Base-by-base conservation (phyloP, 37 sponge, comb jelly and placozoan genomes). In the Chondrilla cf. caribensis region DNA sequence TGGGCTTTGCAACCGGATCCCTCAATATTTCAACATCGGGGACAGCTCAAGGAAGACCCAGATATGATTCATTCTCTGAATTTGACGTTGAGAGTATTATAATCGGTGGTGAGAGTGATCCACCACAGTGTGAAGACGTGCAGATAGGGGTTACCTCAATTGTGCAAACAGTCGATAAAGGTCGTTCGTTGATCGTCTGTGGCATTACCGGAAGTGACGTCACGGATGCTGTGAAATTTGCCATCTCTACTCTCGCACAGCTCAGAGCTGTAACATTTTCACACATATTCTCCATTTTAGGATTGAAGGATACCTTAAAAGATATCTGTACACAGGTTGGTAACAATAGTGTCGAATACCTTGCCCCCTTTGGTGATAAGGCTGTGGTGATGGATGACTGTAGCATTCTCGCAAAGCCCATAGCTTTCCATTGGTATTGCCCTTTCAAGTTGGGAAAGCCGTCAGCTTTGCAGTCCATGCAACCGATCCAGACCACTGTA, bases 341-440 rank as follows among this genome's bases (percentile, higher is more conserved):
- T 47, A 47, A 11, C 6, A 11, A 47, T 14, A 47, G 51, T 11
- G 11, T 47, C 11, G 9, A 47, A 6, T 47, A 6, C 51, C 51
- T 47, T 47, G 6, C 51, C 6, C 51, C 51, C 51, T 47, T 47
- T 47, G 51, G 9, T 62, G 64, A 62, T 62, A 62, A 29, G 29
- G 29, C 15, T n/a, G 64, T 62, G 6, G 5, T 62, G 29, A 5
- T 28, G 14, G 59, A 51, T 24, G 91, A 90, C 58, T 5, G 65
- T 42, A 19, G 72, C 9, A 81, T 76, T 14, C 84, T 90, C 25
- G 17, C 59, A 8, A 84, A 81, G 26, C 91, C 84, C 29, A n/a
- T 86, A 9, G 86, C 87, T 62, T 90, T 90, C 84, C 86, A 84
- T 68, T 90, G 87, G 86, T 58, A 86, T 44, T 85, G 82, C 54